Conservation (phyloP, 2,888 invertebrate genomes). For the Phengaris alcon region DNA sequence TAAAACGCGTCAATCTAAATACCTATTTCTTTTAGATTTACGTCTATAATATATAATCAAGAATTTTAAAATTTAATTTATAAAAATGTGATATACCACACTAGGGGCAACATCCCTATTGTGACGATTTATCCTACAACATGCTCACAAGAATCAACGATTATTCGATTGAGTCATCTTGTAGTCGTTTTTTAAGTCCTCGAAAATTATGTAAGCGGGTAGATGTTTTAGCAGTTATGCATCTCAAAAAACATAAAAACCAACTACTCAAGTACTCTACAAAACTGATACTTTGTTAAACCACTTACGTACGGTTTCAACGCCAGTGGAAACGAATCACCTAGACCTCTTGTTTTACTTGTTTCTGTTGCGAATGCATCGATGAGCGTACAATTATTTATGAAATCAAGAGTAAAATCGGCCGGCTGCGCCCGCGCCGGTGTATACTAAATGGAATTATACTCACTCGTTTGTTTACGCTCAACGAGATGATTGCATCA, state of each 20-base stretch:
- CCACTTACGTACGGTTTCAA: not conserved
- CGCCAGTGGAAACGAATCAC: slow-evolving; percentile 1
- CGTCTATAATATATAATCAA: too few species aligned
- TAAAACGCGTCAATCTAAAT: too few species aligned
- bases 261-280: not conserved
- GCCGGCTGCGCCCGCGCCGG: slow-evolving; percentile 38
- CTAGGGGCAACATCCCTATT: not conserved
- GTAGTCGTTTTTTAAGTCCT: not conserved
- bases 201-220: not conserved
- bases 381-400: not conserved
- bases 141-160: not conserved
- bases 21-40: too few species aligned
- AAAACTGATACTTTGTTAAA: not conserved
- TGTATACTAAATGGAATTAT: slow-evolving; percentile 54
- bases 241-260: not conserved
- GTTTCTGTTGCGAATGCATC: not conserved
- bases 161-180: not conserved
- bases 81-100: too few species aligned
- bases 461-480: slow-evolving; percentile 76
- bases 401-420: slow-evolving; percentile 30
- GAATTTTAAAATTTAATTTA: too few species aligned
- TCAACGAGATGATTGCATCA: slow-evolving; percentile 76
- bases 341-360: slow-evolving; percentile 6
- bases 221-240: not conserved
- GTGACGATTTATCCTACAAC: not conserved